Percentiles rank a stretch among this genome's conserved stretches.
phyloP scores from a whole-genome alignment of 35 echinoderm and acorn worm genomes.

The Hemicentrotus pulcherrimus region DNA sequence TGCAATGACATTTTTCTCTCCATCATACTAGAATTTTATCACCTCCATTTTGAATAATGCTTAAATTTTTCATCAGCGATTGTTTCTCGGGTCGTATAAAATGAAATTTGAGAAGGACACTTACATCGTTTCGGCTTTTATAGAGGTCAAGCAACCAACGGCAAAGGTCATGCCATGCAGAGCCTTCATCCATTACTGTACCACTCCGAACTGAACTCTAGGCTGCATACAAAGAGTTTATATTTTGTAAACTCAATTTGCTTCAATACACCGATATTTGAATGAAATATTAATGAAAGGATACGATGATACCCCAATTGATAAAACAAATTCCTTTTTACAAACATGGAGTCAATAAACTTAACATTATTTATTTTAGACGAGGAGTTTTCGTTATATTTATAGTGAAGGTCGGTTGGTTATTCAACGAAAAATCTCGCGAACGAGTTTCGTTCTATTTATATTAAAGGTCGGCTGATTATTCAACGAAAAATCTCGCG shows the following conservation, averaged over 20 bases:
- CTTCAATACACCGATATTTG: no score
- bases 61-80: background rate
- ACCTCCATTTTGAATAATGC: background rate
- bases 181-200: background rate
- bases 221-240: background rate
- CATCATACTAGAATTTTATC: background rate
- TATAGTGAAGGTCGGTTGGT: no score
- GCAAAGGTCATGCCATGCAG: background rate
- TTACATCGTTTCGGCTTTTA: slow-evolving; percentile 23
- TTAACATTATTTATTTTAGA: no score
- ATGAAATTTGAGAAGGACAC: slow-evolving; percentile 34
- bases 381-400: no score
- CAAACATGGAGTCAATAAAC: no score
- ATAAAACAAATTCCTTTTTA: no score
- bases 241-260: background rate
- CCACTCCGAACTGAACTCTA: background rate
- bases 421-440: no score
- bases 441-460: no score
- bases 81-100: slow-evolving; percentile 10
- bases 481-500: no score
- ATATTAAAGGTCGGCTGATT: no score
- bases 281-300: no score
- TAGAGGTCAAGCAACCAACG: slow-evolving; percentile 5
- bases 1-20: slow-evolving; percentile 10
- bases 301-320: no score